phyloP scores from a whole-genome alignment of 2,113 vertebrate species.

The Nesogale talazaci region DNA sequence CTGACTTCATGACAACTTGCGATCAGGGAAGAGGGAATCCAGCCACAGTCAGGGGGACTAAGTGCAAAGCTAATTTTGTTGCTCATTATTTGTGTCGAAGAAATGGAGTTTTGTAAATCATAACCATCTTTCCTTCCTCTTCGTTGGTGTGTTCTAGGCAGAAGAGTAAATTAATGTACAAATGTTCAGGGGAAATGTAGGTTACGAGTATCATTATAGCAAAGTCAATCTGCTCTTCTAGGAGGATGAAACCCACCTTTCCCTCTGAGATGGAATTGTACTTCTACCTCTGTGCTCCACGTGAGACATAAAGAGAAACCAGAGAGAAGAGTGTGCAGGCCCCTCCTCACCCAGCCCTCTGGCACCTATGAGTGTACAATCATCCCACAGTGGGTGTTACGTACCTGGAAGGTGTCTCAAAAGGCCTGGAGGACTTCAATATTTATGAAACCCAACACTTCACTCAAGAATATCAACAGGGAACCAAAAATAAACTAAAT shows the following conservation, averaged over 20 bases:
- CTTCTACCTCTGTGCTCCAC: neutral
- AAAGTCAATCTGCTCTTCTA: neutral
- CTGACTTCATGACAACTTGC: neutral
- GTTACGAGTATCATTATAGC: neutral
- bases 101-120: constrained; percentile 19
- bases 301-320: neutral
- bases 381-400: neutral
- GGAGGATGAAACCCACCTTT: neutral
- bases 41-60: neutral
- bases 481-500: constrained; percentile 23
- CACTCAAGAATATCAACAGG: constrained; percentile 24
- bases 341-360: neutral
- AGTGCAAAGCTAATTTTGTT: constrained; percentile 28
- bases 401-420: neutral
- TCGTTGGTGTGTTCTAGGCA: constrained; percentile 3
- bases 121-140: constrained; percentile 34
- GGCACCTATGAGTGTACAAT: neutral
- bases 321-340: neutral
- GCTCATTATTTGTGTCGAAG: constrained; percentile 52
- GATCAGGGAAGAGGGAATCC: neutral
- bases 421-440: neutral
- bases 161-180: constrained; percentile 18
- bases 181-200: neutral
- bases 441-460: constrained; percentile 36
- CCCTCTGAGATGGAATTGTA: neutral